Conservation (phyloP, 2,888 invertebrate species). For the Prenolepis imparis region DNA sequence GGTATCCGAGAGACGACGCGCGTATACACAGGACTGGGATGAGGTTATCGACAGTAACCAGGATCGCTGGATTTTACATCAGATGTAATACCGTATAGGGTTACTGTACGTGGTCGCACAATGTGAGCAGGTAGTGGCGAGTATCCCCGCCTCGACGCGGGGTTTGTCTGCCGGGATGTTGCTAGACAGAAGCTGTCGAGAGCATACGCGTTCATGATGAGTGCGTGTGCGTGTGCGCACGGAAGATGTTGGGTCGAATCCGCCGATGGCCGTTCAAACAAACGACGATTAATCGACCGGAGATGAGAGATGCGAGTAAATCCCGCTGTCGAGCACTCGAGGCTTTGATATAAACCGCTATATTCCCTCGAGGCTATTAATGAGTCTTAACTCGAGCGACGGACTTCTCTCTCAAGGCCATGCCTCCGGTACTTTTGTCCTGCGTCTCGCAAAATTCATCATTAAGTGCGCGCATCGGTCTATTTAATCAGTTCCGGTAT, state of each 20-base stretch:
- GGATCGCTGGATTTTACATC: constrained; percentile 78
- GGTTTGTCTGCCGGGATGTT: constrained; percentile 73
- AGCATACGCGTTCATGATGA: constrained; percentile 69
- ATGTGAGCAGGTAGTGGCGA: constrained; percentile 77
- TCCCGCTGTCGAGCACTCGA: constrained; percentile 14
- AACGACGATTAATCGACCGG: constrained; percentile 55
- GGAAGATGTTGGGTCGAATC: constrained; percentile 67
- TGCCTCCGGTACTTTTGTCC: constrained; percentile 27
- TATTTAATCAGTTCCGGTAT: constrained; percentile 33
- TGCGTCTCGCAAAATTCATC: constrained; percentile 15
- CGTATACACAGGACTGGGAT: constrained; percentile 52
- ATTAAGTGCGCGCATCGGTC: constrained; percentile 12
- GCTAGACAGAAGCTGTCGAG: constrained; percentile 70
- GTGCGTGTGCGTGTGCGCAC: constrained; percentile 16
- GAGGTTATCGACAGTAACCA: constrained; percentile 81
- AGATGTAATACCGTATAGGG: constrained; percentile 79
- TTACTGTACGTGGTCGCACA: constrained; percentile 71
- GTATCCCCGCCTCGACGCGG: constrained; percentile 50
- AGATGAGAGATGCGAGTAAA: constrained; percentile 54
- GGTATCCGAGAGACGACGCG: constrained; percentile 37
- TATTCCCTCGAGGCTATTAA: constrained; percentile 50
- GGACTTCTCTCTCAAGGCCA: constrained; percentile 20
- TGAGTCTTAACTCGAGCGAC: constrained; percentile 39
- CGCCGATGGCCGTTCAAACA: constrained; percentile 60
- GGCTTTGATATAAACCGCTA: constrained; percentile 52